Percentiles rank a stretch among this genome's conserved stretches.
phyloP scores from a whole-genome alignment of 2,797 vertebrate genomes.

The Anabas testudineus region DNA sequence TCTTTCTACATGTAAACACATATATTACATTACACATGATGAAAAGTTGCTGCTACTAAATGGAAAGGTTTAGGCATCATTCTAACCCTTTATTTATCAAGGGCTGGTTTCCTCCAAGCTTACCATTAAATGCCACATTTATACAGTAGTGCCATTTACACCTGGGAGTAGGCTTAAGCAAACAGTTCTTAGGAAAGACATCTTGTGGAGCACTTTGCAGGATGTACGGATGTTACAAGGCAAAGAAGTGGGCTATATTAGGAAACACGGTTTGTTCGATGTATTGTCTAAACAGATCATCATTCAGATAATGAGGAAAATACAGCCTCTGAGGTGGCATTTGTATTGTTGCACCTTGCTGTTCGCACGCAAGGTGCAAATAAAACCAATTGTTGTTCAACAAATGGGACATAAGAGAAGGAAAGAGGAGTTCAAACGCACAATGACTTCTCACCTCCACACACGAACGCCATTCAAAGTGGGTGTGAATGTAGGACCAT shows the following conservation, averaged over 20 bases:
- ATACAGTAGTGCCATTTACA: constrained; percentile 8
- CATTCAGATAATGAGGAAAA: too few species aligned
- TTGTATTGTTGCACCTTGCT: too few species aligned
- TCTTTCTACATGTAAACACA: background rate
- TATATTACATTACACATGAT: background rate
- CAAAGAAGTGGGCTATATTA: too few species aligned
- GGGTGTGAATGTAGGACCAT: background rate
- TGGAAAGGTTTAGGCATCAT: background rate
- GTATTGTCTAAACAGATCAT: too few species aligned
- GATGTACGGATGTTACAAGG: too few species aligned
- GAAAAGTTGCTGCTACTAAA: background rate
- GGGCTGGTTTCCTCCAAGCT: background rate
- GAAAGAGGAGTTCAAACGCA: too few species aligned
- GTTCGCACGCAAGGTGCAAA: too few species aligned
- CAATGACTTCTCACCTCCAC: background rate
- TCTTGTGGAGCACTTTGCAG: background rate
- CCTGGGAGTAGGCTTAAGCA: background rate
- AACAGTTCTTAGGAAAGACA: background rate
- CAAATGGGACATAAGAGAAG: too few species aligned
- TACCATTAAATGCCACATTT: background rate
- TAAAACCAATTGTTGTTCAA: too few species aligned
- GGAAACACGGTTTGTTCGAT: too few species aligned
- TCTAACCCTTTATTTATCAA: constrained; percentile 2
- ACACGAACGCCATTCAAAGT: background rate
- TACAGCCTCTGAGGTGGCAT: too few species aligned